phyloP scores from a whole-genome alignment of 2,113 vertebrate genomes.

The Thamnophis sirtalis region DNA sequence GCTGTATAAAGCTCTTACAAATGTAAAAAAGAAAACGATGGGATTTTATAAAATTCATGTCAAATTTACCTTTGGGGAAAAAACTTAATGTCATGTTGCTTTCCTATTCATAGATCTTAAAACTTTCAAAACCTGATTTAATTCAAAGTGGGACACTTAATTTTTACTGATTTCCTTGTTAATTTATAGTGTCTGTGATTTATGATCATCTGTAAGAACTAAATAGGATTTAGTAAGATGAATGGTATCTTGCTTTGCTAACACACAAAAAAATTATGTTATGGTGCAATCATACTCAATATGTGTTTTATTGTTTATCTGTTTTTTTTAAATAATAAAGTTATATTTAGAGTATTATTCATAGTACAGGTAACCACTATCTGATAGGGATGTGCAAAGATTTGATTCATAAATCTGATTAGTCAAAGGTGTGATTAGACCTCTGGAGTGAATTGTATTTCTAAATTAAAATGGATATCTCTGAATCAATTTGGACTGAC shows the following conservation, averaged over 20 bases:
- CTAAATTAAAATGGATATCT: neutral
- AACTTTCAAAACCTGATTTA: slow-evolving; percentile 20
- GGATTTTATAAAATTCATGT: neutral
- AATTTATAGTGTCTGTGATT: neutral
- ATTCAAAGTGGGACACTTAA: slow-evolving; percentile 34
- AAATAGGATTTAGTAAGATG: slow-evolving; percentile 22
- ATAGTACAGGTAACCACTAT: neutral
- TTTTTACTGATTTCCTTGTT: neutral
- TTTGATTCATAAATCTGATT: neutral
- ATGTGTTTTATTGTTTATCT: neutral
- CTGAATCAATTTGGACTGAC: neutral
- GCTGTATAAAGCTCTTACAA: neutral
- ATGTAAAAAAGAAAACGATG: slow-evolving; percentile 7
- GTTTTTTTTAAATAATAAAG: neutral
- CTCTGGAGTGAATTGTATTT: neutral
- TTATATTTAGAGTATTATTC: neutral
- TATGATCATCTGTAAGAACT: slow-evolving; percentile 16
- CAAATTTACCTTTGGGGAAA: neutral
- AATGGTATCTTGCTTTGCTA: neutral
- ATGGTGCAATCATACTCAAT: neutral
- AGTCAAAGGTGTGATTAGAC: neutral
- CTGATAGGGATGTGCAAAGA: neutral
- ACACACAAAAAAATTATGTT: neutral
- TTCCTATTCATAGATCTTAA: slow-evolving; percentile 8
- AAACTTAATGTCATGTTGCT: slow-evolving; percentile 1